A percentile compares a stretch with the other conserved stretches of the same genome.
These are phyloP conservation scores for Pachyrhynchus sulphureomaculatus DNA, from an alignment of 1,140 invertebrate genomes.

Conservation along the genomic window DNA sequence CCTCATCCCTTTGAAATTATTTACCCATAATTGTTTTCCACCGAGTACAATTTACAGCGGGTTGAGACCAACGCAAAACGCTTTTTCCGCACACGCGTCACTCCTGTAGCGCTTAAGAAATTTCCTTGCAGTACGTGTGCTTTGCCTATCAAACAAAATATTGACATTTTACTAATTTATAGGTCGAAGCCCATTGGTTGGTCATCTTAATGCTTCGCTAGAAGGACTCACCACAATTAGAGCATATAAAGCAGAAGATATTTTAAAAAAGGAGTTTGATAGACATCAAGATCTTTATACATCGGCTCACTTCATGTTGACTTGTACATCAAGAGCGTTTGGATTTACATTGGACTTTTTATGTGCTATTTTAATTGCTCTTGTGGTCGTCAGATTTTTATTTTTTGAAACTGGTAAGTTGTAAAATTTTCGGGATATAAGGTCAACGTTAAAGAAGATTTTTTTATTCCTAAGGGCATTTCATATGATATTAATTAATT, in stretches of 20 bases:
- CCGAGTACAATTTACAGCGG: no score
- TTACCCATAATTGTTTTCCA: no score
- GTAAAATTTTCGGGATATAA: no score
- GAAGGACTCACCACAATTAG: constrained; percentile 89
- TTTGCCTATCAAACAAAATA: no score
- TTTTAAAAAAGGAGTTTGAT: constrained; percentile 79
- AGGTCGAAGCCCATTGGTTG: constrained; percentile 75
- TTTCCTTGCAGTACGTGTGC: no score
- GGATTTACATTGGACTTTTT: constrained; percentile 77
- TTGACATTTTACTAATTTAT: background rate
- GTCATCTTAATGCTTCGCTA: constrained; percentile 84
- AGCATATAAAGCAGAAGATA: constrained; percentile 76
- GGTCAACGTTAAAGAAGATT: no score
- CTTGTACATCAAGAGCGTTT: constrained; percentile 65
- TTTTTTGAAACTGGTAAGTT: constrained; percentile 41
- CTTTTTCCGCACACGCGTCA: no score
- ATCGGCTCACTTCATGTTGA: constrained; percentile 65
- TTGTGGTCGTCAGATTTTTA: constrained; percentile 51
- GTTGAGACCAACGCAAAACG: no score
- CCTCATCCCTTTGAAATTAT: no score
- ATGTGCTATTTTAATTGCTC: constrained; percentile 70
- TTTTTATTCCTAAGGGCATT: no score
- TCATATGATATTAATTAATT: no score
- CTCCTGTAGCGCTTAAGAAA: no score
- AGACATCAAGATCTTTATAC: constrained; percentile 74